Base-by-base conservation (phyloP, 2,113 vertebrate species). In the Gasterosteus aculeatus region DNA sequence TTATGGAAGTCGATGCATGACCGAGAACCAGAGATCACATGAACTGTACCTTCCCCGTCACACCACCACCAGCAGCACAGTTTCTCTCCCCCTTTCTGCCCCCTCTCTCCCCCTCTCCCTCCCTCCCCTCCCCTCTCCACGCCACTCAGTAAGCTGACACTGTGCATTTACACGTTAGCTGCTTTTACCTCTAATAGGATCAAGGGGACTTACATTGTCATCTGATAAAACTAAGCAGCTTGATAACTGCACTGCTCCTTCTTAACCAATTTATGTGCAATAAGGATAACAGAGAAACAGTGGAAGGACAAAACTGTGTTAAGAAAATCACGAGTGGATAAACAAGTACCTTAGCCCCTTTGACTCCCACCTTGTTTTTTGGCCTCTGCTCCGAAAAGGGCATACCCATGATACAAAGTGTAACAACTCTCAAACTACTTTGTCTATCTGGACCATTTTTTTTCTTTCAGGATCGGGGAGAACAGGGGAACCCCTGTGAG, bases 131-230 rank as follows among this genome's bases (percentile, higher is more conserved):
- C 81, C 65, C 71, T 60, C 51, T 64, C 78, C 70, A 81, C 80
- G 38, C 44, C 39, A 41, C 84, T 71, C 77, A 68, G 90, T 95
- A 93, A 95, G 92, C 95, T 95, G 95, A 97, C 95, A 93, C 94
- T 95, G 94, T 87, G 91, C 95, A 95, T 96, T 95, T 94, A 94
- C 94, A 93, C 87, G 84, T 95, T 95, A 96, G 94, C 95, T 92
- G 95, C 94, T 95, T 95, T 91, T 94, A 88, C 90, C 91, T 77
- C 92, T 97, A 97, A 96, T 96, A 96, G 94, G 96, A 96, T 97
- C 94, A 95, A 90, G 44, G 76, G 88, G 92, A 93, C 93, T 95
- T 96, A 96, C 90, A 90, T 94, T 96, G 95, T 96, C 95, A 95
- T 96, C 95, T 94, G 95, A 94, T 95, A 94, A 94, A 96, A 93